Conservation (phyloP, 2,888 invertebrate species). For the Zaprionus lineosus region DNA sequence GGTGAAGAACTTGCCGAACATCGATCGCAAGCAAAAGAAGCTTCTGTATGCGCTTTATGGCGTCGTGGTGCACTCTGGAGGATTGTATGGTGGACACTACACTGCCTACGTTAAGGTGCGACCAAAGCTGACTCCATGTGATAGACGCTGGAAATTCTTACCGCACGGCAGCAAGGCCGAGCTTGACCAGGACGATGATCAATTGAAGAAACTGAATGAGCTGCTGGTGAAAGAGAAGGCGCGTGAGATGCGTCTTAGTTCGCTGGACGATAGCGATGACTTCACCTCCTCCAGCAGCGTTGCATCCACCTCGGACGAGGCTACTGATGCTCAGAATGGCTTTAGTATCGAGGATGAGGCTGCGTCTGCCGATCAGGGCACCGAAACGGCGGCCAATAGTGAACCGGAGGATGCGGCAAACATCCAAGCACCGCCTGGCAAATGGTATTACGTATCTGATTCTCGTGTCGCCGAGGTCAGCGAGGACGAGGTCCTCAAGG, state of each 20-base stretch:
- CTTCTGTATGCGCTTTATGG: constrained; percentile 95
- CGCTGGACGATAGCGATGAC: constrained; percentile 83
- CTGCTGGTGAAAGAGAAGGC: constrained; percentile 80
- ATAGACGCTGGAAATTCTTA: constrained; percentile 89
- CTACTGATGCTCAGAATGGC: constrained; percentile 25
- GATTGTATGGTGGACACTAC: constrained; percentile 92
- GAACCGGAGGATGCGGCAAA: constrained; percentile 78
- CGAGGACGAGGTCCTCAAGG: constrained; percentile 90
- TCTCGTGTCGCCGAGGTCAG: constrained; percentile 91
- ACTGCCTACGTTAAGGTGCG: constrained; percentile 96
- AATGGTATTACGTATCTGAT: constrained; percentile 98
- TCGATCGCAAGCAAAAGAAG: constrained; percentile 86
- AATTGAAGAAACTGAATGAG: constrained; percentile 82
- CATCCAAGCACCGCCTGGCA: constrained; percentile 86
- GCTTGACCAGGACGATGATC: constrained; percentile 84
- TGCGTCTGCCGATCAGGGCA: not conserved
- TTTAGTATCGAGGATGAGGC: constrained; percentile 8
- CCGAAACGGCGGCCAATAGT: constrained; percentile 51
- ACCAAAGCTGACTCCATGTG: constrained; percentile 85
- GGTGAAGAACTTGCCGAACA: constrained; percentile 86
- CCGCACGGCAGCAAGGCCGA: constrained; percentile 85
- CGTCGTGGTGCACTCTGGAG: constrained; percentile 96
- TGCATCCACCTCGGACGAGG: constrained; percentile 55
- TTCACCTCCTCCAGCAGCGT: constrained; percentile 85
- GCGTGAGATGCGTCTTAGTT: constrained; percentile 79